Evolutionary conservation across 2,888 invertebrate species (phyloP), one percentile per base, ranked within the genome.

Genomic region (Tenthredo amoena): DNA sequence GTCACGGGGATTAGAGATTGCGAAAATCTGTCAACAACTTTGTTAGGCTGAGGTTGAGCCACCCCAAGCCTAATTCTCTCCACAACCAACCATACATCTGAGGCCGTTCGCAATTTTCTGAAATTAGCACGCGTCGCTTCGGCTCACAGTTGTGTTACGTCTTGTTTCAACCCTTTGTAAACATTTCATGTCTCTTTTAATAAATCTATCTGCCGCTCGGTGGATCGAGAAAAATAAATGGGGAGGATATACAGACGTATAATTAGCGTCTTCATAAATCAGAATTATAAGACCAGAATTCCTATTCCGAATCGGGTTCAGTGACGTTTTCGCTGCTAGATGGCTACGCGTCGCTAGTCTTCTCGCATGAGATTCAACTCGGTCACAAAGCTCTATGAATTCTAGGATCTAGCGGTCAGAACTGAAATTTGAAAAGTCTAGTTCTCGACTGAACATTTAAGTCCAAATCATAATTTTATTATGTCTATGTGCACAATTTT

Each of bases 21-120:
- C 79, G 79, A 62, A 81, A 81, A 81, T 81, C 58, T 58, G 79
- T 81, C 79, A 81, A 81, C 79, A 81, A 21, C 37, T 40, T 31
- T 40, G 62, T 2, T 21, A 12, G 37, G 7, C n/a, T 37, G 37
- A 15, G 79, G 79, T 58, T 81, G 15, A 79, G 31, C 31, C 62
- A 34, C n/a, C 50, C 58, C 2, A 37, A 81, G 37, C 79, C 79
- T 40, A 37, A 81, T 21, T 77, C 58, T 34, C 58, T 40, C 21
- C 10, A 58, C 12, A 34, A 21, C 79, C 31, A n/a, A 40, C 26
- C 74, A 74, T 74, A 72, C 72, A 40, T 72, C 31, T 74, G 21
- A n/a, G 12, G 31, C 40, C 26, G 10, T 74, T 21, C 43, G n/a
- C 26, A 77, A 77, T 77, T 77, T 9, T 77, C 50, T n/a, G 31